Evolutionary conservation across 2,888 invertebrate species (phyloP), one percentile per base, ranked within the genome.

Genomic region (Leptogaster cylindrica): DNA sequence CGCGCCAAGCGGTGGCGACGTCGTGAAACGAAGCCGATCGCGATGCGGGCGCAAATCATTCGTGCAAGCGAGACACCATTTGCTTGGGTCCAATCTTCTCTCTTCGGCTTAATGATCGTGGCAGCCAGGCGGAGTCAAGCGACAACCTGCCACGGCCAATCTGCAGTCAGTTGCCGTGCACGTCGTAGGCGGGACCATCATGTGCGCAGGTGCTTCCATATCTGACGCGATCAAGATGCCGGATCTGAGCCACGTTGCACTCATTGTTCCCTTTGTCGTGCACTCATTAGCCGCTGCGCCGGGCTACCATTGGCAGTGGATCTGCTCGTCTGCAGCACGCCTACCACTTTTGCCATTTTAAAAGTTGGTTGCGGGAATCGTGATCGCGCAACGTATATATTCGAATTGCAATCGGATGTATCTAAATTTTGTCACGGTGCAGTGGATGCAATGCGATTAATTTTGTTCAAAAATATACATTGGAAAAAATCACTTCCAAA

Each of bases 321-420:
- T 27, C 33, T 18, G 28, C 31, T 52, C 14, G 27, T 1, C 23
- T 16, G 18, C 33, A 52, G 31, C 28, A 28, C 52, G 52, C 52
- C 52, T 52, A 20, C 52, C 16, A 18, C n/a, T 16, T 33, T 52
- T 52, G 52, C 52, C 52, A 52, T 52, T 52, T 52, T 52, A 52
- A 7, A 52, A 31, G n/a, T 2, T n/a, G 8, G 20, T 18, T 10
- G 18, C 31, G 20, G 20, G 16, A 33, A 18, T 14, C 14, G 31
- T 27, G 18, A 16, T 33, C 33, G 33, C 1, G 52, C 31, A 52
- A 31, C 52, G 52, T 18, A 52, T 33, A 20, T 52, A 33, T 52
- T n/a, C 14, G 33, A 46, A 46, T 20, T 46, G n/a, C n/a, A n/a
- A n/a, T n/a, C n/a, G n/a, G n/a, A n/a, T n/a, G n/a, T n/a, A n/a